Evolutionary conservation across 2,888 invertebrate species (phyloP).

Genomic region (Drosophila anomalata): DNA sequence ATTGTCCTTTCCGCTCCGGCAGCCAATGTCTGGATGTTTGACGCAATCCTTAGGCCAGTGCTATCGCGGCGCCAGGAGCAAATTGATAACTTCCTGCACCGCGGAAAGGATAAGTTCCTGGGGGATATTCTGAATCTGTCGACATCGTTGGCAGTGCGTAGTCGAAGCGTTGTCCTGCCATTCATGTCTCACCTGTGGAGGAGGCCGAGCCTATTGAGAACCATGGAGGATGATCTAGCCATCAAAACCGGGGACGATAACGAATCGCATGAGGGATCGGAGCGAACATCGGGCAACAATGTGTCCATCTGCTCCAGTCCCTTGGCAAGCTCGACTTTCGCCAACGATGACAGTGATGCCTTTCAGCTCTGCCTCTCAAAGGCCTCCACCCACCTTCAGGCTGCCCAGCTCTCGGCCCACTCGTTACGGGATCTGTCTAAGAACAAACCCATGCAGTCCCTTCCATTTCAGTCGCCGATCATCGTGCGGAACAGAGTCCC

Average conservation of each 20-base stretch:
- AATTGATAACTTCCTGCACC: constrained; percentile 53
- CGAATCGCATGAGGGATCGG: neutral
- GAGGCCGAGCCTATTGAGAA: neutral
- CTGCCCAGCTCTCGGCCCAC: neutral
- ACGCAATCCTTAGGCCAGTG: constrained; percentile 55
- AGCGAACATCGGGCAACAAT: neutral
- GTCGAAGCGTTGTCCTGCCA: constrained; percentile 6
- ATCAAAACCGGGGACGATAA: neutral
- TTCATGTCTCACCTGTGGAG: constrained; percentile 22
- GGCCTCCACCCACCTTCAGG: constrained; percentile 3
- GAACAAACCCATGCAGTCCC: constrained; percentile 6
- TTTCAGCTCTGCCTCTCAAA: neutral
- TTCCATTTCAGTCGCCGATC: neutral
- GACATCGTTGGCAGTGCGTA: neutral
- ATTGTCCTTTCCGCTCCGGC: constrained; percentile 54
- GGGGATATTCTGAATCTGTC: constrained; percentile 9
- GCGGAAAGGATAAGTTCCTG: constrained; percentile 48
- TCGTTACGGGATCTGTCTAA: constrained; percentile 31
- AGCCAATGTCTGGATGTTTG: constrained; percentile 64
- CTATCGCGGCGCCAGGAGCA: constrained; percentile 40
- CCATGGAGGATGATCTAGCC: neutral
- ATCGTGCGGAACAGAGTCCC: neutral
- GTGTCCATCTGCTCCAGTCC: constrained; percentile 5
- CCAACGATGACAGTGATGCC: neutral
- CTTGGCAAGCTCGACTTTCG: neutral